Base-by-base conservation (phyloP, 1,140 invertebrate species). In the Lithobius niger region DNA sequence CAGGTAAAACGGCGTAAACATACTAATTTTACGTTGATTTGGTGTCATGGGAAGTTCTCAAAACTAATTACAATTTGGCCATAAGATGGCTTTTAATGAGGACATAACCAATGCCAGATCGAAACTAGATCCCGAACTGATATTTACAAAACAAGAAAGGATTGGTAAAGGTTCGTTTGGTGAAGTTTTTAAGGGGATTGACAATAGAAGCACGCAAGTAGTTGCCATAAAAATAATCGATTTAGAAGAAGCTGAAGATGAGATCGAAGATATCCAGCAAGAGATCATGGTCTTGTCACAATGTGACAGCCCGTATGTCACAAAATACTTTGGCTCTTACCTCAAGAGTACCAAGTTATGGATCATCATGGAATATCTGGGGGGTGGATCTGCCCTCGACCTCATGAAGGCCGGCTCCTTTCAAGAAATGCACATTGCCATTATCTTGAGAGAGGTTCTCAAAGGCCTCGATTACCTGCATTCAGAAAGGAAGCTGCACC, bases 321-420 rank as follows among this genome's bases (percentile, higher is more conserved):
- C 96, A 65, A 98, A 97, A 78, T 97, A 97, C 75, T 97, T 82
- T 73, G 92, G 93, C 66, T 96, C 92, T 65, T 96, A 91, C 73
- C 82, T 97, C 65, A 95, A 95, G 90, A 94, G 93, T 62, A 97
- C 95, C 59, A 99, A 99, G 74, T 74, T 99, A 81, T 99, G 97
- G 97, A 99, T 99, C 67, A 97, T 99, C 64, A 99, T 99, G 97
- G 97, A 99, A 74, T 99, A 99, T 73, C 77, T 99, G 67, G 96
- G 97, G 53, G 96, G 81, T 81, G 97, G 97, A 47, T 99, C 96
- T 21, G 96, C 95, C 45, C 74, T 99, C 68, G 97, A 99, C 77
- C 77, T 99, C 59, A 99, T 99, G 90, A 99, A 98, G 74, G 93
- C 94, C 36, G 96, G 95, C 56, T 86, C 83, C 65, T 96, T 99